Evolutionary conservation across 2,888 invertebrate genomes (phyloP).

Genomic region (Epistrophe grossulariae): DNA sequence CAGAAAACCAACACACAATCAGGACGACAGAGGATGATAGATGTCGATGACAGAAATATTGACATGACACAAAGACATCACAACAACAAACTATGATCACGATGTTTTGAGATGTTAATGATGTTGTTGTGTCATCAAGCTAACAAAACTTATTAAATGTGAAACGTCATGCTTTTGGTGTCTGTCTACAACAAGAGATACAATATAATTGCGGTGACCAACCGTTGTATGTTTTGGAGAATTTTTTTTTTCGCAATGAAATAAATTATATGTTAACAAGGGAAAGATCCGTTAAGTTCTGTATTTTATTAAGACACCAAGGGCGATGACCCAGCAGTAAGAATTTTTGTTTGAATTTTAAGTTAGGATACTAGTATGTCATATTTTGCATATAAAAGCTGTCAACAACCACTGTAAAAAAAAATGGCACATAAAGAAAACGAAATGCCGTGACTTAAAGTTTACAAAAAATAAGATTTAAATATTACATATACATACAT

Average conservation of each 20-base stretch:
- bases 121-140: conserved; percentile 47
- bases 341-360: no score
- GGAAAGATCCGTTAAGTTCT: no score
- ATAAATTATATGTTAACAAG: background rate
- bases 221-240: background rate
- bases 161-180: conserved; percentile 38
- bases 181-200: background rate
- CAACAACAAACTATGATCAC: conserved; percentile 11
- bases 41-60: conserved; percentile 60
- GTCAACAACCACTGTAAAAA: no score
- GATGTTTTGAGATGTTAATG: conserved; percentile 40
- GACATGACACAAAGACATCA: conserved; percentile 36
- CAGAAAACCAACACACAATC: background rate
- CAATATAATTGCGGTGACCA: conserved; percentile 12
- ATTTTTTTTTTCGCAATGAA: background rate
- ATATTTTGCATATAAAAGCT: no score
- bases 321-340: no score
- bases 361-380: no score
- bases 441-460: no score
- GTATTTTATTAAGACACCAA: no score
- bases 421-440: no score
- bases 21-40: background rate
- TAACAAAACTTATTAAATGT: conserved; percentile 45
- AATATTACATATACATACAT: no score
- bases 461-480: no score